Percentiles rank a stretch among this genome's conserved stretches.
Evolutionary conservation across 2,113 vertebrate species (phyloP).

Genomic region (Caranx melampygus): DNA sequence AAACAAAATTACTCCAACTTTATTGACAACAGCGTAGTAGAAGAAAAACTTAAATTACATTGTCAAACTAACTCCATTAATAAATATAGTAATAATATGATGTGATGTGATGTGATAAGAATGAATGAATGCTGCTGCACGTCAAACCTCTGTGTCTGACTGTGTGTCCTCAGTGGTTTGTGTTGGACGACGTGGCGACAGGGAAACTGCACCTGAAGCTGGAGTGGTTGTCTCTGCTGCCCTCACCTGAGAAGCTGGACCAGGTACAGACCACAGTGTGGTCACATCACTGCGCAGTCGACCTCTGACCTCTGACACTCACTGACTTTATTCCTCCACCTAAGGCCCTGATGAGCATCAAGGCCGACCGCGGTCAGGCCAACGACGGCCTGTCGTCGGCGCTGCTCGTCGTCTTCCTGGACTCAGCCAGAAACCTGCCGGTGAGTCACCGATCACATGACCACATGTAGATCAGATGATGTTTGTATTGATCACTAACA

Average conservation of each 20-base stretch:
- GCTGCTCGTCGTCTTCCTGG: slow-evolving; percentile 93
- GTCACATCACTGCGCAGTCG: no score
- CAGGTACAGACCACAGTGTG: slow-evolving; percentile 81
- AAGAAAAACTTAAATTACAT: no score
- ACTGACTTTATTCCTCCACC: not conserved
- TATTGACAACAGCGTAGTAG: no score
- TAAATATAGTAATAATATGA: no score
- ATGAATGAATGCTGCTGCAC: not conserved
- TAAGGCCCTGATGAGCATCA: slow-evolving; percentile 89
- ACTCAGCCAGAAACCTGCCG: slow-evolving; percentile 94
- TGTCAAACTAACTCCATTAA: no score
- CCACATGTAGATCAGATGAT: not conserved
- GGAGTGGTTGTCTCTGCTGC: slow-evolving; percentile 91
- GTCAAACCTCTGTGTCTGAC: not conserved
- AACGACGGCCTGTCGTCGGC: slow-evolving; percentile 93
- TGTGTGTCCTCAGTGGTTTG: slow-evolving; percentile 89
- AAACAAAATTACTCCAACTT: no score
- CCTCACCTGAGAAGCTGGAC: slow-evolving; percentile 87
- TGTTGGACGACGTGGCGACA: slow-evolving; percentile 87
- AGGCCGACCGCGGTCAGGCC: slow-evolving; percentile 89
- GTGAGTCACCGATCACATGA: slow-evolving; percentile 82
- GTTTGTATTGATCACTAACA: not conserved
- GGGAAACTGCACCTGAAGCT: slow-evolving; percentile 94
- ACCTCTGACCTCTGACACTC: not conserved
- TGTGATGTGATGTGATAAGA: no score